Conservation (phyloP, 2,113 vertebrate species). For the Sander vitreus region DNA sequence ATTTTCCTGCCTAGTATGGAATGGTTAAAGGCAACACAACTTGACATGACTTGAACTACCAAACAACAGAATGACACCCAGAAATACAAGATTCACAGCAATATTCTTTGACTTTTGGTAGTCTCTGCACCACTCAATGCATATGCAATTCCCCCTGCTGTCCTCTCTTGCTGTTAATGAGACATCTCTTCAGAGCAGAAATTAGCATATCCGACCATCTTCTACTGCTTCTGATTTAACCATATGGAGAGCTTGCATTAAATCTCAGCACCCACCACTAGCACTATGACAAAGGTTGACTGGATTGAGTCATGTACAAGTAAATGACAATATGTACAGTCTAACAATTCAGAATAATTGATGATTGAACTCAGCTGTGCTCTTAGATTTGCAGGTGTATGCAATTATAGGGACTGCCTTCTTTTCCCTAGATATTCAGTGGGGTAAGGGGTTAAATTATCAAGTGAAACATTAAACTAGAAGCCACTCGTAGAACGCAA, state of each 20-base stretch:
- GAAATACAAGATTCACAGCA: background rate
- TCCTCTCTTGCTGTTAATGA: constrained; percentile 26
- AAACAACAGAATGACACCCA: background rate
- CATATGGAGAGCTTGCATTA: constrained; percentile 2
- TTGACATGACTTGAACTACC: background rate
- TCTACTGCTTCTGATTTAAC: constrained; percentile 2
- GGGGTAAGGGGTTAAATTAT: background rate
- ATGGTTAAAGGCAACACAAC: too few relatives aligned
- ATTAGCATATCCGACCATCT: background rate
- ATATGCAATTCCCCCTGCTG: background rate
- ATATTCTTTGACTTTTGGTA: background rate
- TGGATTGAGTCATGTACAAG: background rate
- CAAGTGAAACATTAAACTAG: constrained; percentile 10
- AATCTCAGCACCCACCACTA: background rate
- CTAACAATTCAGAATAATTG: background rate
- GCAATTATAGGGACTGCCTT: too few relatives aligned
- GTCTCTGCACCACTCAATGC: background rate
- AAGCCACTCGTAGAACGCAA: too few relatives aligned
- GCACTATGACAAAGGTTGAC: constrained; percentile 6
- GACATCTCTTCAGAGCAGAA: constrained; percentile 34
- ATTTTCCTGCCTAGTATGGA: too few relatives aligned
- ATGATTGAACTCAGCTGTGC: background rate
- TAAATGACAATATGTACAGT: background rate
- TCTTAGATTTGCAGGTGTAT: background rate
- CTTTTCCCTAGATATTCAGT: background rate